Base-by-base conservation (phyloP, 2,797 vertebrate genomes). In the Melanotaenia parkinsoni region DNA sequence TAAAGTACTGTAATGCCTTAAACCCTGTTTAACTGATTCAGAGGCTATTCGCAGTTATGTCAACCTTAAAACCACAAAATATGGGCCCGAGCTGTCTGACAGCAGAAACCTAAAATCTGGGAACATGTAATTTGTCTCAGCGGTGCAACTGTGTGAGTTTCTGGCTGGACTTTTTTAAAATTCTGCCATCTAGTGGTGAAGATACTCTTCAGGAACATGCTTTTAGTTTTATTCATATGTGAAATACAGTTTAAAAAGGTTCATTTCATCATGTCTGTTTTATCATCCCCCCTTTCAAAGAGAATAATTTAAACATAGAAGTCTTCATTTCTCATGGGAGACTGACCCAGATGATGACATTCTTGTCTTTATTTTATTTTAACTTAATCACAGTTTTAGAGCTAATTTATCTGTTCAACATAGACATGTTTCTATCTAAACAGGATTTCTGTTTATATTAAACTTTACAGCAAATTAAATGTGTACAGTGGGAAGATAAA, bases 161-260 rank as follows among this genome's bases (percentile, higher is more conserved):
- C 3, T 12, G 40, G 13, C 37, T 60, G 9, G 18, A 56, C n/a
- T 26, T 58, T 70, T 72, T 67, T 2, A 58, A 26, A 47, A 73
- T 65, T 63, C 68, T 82, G 88, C 89, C 90, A 76, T 73, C 91
- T 85, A 75, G 80, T 90, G 91, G 86, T 69, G 10, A 24, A 28
- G 69, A 5, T 37, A 62, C 32, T 30, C 13, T 13, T 35, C 26
- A 62, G 4, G 63, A 20, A 10, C 22, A 7, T 16, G 12, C 26
- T 61, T 74, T 53, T 40, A 45, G n/a, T 32, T 58, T 70, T 10
- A 67, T 47, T 73, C 0, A 11, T 33, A 9, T 24, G 18, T 37
- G 0, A 35, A 13, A 67, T 47, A 14, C 22, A 58, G 74, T 45
- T 14, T 16, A 65, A 24, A 5, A 12, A 6, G 35, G 16, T 32